Percentiles rank a stretch among this genome's conserved stretches.
Evolutionary conservation across 2,797 vertebrate species (phyloP).

Genomic region (Tympanoctomys barrerae): DNA sequence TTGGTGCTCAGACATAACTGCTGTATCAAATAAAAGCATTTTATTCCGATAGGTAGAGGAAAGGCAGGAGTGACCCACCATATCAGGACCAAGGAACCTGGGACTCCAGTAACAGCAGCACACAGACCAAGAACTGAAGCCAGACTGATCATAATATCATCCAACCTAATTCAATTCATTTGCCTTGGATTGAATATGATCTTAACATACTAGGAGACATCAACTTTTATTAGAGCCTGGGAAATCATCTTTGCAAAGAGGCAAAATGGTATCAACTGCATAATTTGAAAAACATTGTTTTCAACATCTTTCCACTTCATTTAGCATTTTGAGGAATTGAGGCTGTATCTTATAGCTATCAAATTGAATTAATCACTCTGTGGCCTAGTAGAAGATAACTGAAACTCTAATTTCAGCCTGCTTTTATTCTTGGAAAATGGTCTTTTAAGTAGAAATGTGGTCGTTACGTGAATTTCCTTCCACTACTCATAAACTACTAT

Average conservation of each 20-base stretch:
- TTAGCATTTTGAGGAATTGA: constrained; percentile 82
- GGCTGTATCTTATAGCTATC: constrained; percentile 76
- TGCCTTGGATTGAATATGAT: constrained; percentile 66
- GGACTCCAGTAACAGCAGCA: neutral
- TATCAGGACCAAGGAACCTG: neutral
- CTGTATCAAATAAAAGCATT: constrained; percentile 20
- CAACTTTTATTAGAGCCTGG: constrained; percentile 73
- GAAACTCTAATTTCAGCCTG: constrained; percentile 43
- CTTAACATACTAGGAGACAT: constrained; percentile 65
- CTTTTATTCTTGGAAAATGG: constrained; percentile 66
- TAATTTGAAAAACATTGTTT: constrained; percentile 79
- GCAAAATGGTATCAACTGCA: constrained; percentile 74
- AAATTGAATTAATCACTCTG: constrained; percentile 78
- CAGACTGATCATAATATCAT: constrained; percentile 70
- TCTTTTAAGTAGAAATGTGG: constrained; percentile 59
- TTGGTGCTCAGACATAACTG: neutral
- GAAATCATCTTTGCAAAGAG: constrained; percentile 76
- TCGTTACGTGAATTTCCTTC: constrained; percentile 57
- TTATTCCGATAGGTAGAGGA: neutral
- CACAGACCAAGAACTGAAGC: neutral
- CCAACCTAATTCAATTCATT: constrained; percentile 72
- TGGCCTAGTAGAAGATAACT: constrained; percentile 69
- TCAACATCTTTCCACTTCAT: constrained; percentile 77
- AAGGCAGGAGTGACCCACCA: neutral
- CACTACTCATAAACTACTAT: neutral